These are phyloP conservation scores for Hyposoter didymator DNA, from an alignment of 2,888 invertebrate species.

Conservation along the genomic window DNA sequence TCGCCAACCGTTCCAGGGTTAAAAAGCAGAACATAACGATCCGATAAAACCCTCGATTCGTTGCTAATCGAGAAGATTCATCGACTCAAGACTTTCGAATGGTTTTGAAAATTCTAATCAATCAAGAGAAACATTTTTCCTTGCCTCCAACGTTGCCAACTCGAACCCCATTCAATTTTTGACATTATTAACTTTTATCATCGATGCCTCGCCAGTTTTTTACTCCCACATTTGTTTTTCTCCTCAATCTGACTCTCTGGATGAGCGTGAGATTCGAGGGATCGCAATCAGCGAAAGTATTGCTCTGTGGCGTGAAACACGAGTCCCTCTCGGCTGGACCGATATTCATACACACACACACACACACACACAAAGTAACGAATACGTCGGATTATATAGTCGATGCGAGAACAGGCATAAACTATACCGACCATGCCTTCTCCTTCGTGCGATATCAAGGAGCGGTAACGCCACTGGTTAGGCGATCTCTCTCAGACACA, in stretches of 20 bases:
- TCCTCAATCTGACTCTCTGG: conserved; percentile 48
- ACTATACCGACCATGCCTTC: conserved; percentile 41
- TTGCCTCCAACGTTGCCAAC: no score
- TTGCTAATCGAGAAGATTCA: no score
- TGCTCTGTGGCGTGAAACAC: conserved; percentile 62
- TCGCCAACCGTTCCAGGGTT: no score
- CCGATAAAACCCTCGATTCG: no score
- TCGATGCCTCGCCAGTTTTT: not conserved
- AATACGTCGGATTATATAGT: conserved; percentile 10
- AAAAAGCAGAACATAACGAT: no score
- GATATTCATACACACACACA: conserved; percentile 4
- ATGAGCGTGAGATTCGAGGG: conserved; percentile 63
- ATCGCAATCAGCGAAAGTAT: conserved; percentile 71
- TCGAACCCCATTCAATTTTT: no score
- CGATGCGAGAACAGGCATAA: conserved; percentile 45
- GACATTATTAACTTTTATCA: no score
- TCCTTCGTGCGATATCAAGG: conserved; percentile 56
- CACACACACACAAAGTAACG: not conserved
- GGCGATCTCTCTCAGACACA: conserved; percentile 45
- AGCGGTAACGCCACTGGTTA: conserved; percentile 55
- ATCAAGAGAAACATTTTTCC: no score
- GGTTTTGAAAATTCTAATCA: no score
- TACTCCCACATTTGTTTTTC: conserved; percentile 27
- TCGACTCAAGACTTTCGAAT: no score
- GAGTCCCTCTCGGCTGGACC: conserved; percentile 61